Evolutionary conservation across 2,888 invertebrate species (phyloP).

Genomic region (Torymus auratus): DNA sequence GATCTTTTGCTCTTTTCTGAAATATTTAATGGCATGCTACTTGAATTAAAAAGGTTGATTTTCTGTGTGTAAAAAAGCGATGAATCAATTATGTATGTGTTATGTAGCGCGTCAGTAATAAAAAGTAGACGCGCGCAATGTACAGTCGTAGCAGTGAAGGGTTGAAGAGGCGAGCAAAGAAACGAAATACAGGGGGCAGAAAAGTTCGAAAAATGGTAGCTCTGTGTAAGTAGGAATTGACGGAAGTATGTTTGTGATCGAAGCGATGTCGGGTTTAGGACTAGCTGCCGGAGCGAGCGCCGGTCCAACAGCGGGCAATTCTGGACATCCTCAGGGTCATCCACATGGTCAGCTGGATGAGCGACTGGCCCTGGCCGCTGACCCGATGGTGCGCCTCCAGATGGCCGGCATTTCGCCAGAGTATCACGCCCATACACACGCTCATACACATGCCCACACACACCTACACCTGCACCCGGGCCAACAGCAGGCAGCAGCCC

Average conservation of each 20-base stretch:
- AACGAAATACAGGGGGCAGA: slow-evolving; percentile 11
- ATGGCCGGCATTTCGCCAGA: slow-evolving; percentile 94
- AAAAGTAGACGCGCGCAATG: slow-evolving; percentile 6
- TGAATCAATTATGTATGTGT: too few relatives aligned
- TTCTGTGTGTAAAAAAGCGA: slow-evolving; percentile 1
- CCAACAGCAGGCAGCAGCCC: slow-evolving; percentile 82
- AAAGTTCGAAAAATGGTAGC: slow-evolving; percentile 8
- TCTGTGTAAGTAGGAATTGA: slow-evolving; percentile 47
- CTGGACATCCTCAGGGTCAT: slow-evolving; percentile 80
- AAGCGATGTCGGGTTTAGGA: slow-evolving; percentile 74
- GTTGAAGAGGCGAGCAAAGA: slow-evolving; percentile 43
- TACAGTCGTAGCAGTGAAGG: slow-evolving; percentile 46
- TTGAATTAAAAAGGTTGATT: slow-evolving; percentile 2
- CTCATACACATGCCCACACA: slow-evolving; percentile 94
- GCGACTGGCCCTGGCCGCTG: slow-evolving; percentile 89
- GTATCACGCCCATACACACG: slow-evolving; percentile 95
- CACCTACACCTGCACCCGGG: slow-evolving; percentile 91
- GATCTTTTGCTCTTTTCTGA: too few relatives aligned
- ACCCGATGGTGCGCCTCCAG: slow-evolving; percentile 94
- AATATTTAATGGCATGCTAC: background rate
- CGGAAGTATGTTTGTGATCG: slow-evolving; percentile 61
- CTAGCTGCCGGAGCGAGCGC: slow-evolving; percentile 74
- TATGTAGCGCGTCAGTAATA: too few relatives aligned
- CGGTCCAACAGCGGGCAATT: slow-evolving; percentile 75
- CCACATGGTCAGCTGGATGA: slow-evolving; percentile 85